Base-by-base conservation (phyloP, 1,140 invertebrate species). In the Cotesia typhae region DNA sequence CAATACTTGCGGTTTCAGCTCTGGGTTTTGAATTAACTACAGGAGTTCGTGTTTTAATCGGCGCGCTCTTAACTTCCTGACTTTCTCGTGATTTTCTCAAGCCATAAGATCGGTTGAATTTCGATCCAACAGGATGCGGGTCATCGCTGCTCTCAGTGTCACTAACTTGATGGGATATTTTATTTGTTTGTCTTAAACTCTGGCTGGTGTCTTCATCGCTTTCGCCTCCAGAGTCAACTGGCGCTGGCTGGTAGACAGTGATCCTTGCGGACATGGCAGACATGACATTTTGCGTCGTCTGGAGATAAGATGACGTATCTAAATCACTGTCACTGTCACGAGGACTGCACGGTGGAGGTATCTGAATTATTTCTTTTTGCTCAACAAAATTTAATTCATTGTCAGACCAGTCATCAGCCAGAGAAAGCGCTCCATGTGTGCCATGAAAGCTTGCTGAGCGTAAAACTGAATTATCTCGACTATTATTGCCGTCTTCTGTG, bases 201-300 rank as follows among this genome's bases (percentile, higher is more conserved):
- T 79, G 81, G 78, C 81, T 83, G 14, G 81, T 83, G 36, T 83
- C 81, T 37, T 83, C 81, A 53, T 83, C 81, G 51, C 81, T 83
- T 52, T 83, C 81, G 5, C 80, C 81, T 51, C 81, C 81, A 38
- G 81, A 82, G 59, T 82, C 80, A 17, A 77, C 73, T 57, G 76
- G 72, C 3, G 73, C 60, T n/a, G 77, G 74, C 55, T 73, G 77
- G 69, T 87, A 85, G 5, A 86, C 78, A 0, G 84, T 87, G 28
- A 88, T 80, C 20, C 85, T 81, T 67, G 87, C 86, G 79, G 92
- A 91, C 69, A 92, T 87, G 71, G 90, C 90, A 35, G 89, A 90
- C 70, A 92, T 91, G 10, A 91, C 91, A 74, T 90, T 82, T 69
- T 83, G 79, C 28, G 81, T 83, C 37, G 80, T 74, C 74, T 82